These are phyloP conservation scores for Neelides folsomi DNA, from an alignment of 2,888 invertebrate genomes.

Conservation along the genomic window DNA sequence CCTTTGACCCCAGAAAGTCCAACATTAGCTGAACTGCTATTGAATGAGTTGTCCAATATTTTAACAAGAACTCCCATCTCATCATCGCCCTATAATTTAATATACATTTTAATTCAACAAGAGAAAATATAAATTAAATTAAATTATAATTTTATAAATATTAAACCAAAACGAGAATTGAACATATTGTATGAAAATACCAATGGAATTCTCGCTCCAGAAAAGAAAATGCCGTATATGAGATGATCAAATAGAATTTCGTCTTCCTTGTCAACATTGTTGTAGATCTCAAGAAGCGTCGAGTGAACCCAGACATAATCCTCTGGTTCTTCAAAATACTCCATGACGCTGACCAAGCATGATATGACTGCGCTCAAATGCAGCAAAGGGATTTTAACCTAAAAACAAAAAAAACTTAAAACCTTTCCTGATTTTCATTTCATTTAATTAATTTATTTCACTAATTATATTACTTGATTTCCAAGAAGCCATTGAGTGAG, in stretches of 20 bases:
- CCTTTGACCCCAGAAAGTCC: constrained; percentile 22
- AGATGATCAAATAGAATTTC: constrained; percentile 60
- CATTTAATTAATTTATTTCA: too few relatives aligned
- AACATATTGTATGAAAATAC: too few relatives aligned
- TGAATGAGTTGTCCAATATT: constrained; percentile 21
- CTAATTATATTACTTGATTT: constrained; percentile 41
- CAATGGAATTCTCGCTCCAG: constrained; percentile 42
- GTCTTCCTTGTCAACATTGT: constrained; percentile 57
- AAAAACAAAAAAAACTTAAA: not conserved
- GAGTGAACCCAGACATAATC: constrained; percentile 71
- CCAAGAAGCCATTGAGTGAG: constrained; percentile 59
- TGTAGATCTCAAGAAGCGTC: constrained; percentile 50
- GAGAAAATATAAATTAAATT: too few relatives aligned
- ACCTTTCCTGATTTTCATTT: too few relatives aligned
- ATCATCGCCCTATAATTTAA: constrained; percentile 22
- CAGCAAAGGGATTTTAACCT: constrained; percentile 14
- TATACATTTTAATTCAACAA: too few relatives aligned
- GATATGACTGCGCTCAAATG: constrained; percentile 36
- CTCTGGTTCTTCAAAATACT: constrained; percentile 57
- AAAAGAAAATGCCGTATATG: constrained; percentile 53
- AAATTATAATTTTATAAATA: too few relatives aligned
- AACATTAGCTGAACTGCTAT: constrained; percentile 20
- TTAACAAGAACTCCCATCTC: constrained; percentile 17
- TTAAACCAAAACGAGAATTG: too few relatives aligned
- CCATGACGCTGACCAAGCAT: constrained; percentile 58